A percentile compares a stretch with the other conserved stretches of the same genome.
Conservation (phyloP, 53 echinoderm and acorn worm species). For the Luidia sarsii region DNA sequence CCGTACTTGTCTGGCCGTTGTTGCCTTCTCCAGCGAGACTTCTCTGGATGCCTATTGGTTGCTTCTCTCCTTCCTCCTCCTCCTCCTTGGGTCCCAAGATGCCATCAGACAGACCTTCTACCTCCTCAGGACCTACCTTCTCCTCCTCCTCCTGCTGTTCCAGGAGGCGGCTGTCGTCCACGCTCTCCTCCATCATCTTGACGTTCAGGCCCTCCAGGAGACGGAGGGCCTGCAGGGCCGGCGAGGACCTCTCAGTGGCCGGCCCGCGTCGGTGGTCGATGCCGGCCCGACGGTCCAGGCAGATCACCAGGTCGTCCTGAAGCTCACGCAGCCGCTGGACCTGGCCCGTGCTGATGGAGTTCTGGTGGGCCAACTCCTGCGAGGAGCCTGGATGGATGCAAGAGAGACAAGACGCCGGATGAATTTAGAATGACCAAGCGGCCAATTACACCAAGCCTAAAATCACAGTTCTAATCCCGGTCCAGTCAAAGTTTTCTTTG, state of each 20-base stretch:
- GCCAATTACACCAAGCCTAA: no score
- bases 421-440: no score
- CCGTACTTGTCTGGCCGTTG: not conserved
- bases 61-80: not conserved
- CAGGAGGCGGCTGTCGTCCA: slow-evolving; percentile 6
- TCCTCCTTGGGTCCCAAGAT: not conserved
- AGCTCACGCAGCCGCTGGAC: slow-evolving; percentile 86
- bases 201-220: slow-evolving; percentile 26
- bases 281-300: slow-evolving; percentile 71
- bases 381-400: slow-evolving; percentile 64
- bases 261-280: not conserved
- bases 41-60: no score
- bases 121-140: slow-evolving; percentile 22
- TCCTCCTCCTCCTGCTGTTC: no score
- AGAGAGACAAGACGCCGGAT: no score
- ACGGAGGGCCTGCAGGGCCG: slow-evolving; percentile 39
- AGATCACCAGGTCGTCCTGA: slow-evolving; percentile 89
- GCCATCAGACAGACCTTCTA: no score
- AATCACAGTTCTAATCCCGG: no score
- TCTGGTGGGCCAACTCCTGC: slow-evolving; percentile 74
- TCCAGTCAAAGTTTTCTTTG: no score
- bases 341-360: slow-evolving; percentile 77
- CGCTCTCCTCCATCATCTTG: slow-evolving; percentile 21
- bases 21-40: no score
- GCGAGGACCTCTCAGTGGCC: slow-evolving; percentile 30